phyloP scores from a whole-genome alignment of 2,113 vertebrate genomes.

The Notarius quadriscutis region DNA sequence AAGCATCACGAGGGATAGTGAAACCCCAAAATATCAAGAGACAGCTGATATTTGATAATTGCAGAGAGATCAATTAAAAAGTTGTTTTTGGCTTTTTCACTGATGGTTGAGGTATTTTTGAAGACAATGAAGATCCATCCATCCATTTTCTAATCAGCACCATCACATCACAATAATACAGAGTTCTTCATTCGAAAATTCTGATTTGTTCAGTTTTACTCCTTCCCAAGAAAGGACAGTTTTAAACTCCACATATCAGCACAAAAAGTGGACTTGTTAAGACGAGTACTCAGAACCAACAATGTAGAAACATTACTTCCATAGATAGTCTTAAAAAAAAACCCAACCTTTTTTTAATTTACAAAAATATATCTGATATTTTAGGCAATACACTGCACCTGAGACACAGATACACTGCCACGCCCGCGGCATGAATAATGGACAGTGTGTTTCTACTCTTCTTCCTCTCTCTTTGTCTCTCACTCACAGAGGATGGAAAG shows the following conservation, averaged over 20 bases:
- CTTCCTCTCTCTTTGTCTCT: conserved; percentile 9
- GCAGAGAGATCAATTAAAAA: no score
- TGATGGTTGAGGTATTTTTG: background rate
- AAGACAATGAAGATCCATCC: background rate
- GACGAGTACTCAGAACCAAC: background rate
- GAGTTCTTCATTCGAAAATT: no score
- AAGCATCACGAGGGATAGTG: background rate
- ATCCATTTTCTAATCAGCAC: no score
- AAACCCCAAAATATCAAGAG: background rate
- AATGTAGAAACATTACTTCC: background rate
- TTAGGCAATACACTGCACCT: no score
- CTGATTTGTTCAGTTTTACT: no score
- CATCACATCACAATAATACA: no score
- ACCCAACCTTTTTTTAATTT: no score
- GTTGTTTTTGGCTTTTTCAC: background rate
- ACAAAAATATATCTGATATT: no score
- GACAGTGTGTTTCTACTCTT: background rate
- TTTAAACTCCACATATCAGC: no score
- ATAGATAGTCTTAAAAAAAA: no score
- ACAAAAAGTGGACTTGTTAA: background rate
- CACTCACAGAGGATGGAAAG: conserved; percentile 80
- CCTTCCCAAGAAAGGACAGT: no score
- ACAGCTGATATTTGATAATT: background rate
- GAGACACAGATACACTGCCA: background rate
- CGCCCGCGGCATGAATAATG: background rate